Evolutionary conservation across 2,797 vertebrate species (phyloP).

Genomic region (Echiichthys vipera): DNA sequence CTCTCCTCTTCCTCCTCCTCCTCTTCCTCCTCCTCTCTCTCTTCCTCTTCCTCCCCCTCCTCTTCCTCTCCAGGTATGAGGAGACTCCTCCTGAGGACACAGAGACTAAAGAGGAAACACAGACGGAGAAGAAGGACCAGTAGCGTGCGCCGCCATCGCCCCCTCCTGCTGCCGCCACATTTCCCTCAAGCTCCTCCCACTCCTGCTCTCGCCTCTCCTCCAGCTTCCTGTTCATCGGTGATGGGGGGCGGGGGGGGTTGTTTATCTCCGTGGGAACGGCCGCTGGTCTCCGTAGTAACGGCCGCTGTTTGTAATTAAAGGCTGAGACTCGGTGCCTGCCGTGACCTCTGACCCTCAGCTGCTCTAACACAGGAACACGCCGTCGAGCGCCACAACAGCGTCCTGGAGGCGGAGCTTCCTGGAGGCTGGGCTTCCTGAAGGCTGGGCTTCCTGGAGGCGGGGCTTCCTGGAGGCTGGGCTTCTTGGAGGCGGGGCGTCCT

Average conservation of each 20-base stretch:
- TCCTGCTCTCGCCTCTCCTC: background rate
- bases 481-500: too few species aligned
- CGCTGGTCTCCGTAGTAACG: conserved; percentile 52
- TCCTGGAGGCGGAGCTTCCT: too few species aligned
- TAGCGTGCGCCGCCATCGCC: conserved; percentile 51
- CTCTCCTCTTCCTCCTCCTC: background rate
- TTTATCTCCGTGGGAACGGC: conserved; percentile 51
- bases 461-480: too few species aligned
- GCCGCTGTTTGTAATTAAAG: conserved; percentile 30
- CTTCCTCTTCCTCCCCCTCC: background rate
- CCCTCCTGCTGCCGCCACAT: conserved; percentile 40
- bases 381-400: too few species aligned
- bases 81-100: conserved; percentile 75
- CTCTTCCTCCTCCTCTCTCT: background rate
- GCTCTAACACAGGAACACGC: conserved; percentile 35
- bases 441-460: too few species aligned
- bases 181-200: conserved; percentile 59
- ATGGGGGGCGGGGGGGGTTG: conserved; percentile 32
- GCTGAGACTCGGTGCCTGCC: too few species aligned
- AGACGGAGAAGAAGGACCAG: conserved; percentile 84
- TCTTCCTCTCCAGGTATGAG: conserved; percentile 78
- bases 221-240: conserved; percentile 21
- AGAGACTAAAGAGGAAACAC: conserved; percentile 70
- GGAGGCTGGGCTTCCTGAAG: too few species aligned
- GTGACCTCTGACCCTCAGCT: conserved; percentile 21